Conservation (phyloP, 2,797 vertebrate genomes). For the Threskiornis aethiopicus region DNA sequence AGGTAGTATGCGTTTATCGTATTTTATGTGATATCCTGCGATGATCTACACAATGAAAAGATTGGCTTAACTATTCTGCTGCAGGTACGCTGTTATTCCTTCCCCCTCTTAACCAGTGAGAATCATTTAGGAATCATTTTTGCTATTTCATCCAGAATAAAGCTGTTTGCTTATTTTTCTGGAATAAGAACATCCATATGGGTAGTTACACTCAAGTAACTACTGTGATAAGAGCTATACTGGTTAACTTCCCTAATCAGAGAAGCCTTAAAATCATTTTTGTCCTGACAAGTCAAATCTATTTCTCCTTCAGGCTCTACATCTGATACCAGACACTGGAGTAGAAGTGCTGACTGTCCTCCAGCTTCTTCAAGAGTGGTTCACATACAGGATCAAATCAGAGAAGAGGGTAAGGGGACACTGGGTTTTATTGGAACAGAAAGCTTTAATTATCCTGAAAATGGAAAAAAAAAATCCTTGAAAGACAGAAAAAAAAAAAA, state of each 20-base stretch:
- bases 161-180: neutral
- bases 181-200: neutral
- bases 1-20: rapidly evolving
- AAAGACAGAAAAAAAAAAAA: neutral
- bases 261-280: neutral
- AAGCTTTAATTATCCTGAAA: neutral
- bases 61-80: neutral
- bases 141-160: neutral
- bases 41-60: neutral
- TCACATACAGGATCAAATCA: neutral
- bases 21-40: neutral
- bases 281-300: neutral
- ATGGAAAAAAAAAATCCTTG: neutral
- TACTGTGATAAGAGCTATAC: neutral
- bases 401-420: neutral
- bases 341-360: neutral
- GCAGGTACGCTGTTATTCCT: neutral
- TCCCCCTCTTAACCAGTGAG: neutral
- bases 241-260: neutral
- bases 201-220: neutral
- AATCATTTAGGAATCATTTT: neutral
- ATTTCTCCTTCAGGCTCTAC: neutral
- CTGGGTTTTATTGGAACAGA: neutral
- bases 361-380: neutral
- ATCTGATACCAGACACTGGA: neutral